These are phyloP conservation scores for Mustela nigripes DNA, from an alignment of 2,113 vertebrate species.

Conservation along the genomic window DNA sequence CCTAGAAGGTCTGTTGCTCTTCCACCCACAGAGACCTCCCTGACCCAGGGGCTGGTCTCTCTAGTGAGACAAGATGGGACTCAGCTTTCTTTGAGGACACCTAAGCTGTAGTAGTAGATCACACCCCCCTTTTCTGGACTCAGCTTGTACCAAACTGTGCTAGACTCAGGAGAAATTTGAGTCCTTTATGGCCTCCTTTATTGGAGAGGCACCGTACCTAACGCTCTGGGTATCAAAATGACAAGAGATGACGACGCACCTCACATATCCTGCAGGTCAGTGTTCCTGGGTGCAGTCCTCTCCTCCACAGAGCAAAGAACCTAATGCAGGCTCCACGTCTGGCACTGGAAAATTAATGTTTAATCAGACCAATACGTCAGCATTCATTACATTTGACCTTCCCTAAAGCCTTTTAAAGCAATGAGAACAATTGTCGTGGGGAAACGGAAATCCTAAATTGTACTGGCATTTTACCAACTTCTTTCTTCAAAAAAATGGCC, in stretches of 20 bases:
- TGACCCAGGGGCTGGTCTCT: background rate
- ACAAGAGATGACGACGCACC: background rate
- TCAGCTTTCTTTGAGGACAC: background rate
- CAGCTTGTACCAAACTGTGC: background rate
- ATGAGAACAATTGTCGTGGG: background rate
- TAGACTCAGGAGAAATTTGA: background rate
- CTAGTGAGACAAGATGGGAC: background rate
- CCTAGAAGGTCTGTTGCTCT: background rate
- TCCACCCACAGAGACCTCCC: background rate
- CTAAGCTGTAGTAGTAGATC: background rate
- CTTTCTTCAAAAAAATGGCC: background rate
- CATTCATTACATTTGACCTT: background rate
- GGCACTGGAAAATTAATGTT: slow-evolving; percentile 15
- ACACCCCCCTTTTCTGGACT: background rate
- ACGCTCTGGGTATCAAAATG: background rate
- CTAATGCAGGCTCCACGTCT: background rate
- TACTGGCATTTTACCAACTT: background rate
- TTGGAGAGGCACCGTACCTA: background rate
- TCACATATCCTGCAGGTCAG: background rate
- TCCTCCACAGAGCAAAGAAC: background rate
- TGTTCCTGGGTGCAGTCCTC: background rate
- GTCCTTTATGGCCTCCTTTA: background rate
- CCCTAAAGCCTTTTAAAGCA: background rate
- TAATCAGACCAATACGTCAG: background rate
- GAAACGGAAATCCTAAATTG: background rate